Percentiles rank a stretch among this genome's conserved stretches.
phyloP scores from a whole-genome alignment of 2,888 invertebrate species.

The Oasisia sp. region DNA sequence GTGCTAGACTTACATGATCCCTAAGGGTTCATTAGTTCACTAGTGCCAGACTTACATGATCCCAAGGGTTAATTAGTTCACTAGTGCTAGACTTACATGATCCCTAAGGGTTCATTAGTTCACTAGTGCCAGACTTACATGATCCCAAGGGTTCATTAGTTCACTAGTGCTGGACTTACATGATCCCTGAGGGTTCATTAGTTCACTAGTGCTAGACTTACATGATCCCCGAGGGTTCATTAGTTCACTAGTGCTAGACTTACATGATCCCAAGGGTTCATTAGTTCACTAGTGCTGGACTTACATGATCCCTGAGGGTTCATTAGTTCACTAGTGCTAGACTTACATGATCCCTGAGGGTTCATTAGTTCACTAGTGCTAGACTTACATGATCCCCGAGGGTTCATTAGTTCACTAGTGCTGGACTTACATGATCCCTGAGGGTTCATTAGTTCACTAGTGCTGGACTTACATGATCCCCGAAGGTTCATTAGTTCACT shows the following conservation, averaged over 20 bases:
- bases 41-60: constrained; percentile 74
- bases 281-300: constrained; percentile 67
- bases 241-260: constrained; percentile 61
- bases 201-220: constrained; percentile 63
- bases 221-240: constrained; percentile 91
- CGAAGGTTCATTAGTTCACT: constrained; percentile 82
- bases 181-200: constrained; percentile 92
- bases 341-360: constrained; percentile 86
- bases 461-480: constrained; percentile 78
- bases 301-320: constrained; percentile 89
- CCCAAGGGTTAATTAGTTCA: constrained; percentile 82
- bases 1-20: constrained; percentile 76
- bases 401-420: constrained; percentile 80
- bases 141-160: constrained; percentile 92
- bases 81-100: constrained; percentile 73
- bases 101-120: constrained; percentile 89
- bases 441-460: constrained; percentile 81
- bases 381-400: constrained; percentile 80
- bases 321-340: constrained; percentile 71
- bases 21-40: constrained; percentile 84
- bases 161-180: constrained; percentile 69
- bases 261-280: constrained; percentile 92
- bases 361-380: constrained; percentile 74
- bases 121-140: constrained; percentile 70
- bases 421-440: constrained; percentile 79